Conservation (phyloP, 2,797 vertebrate genomes). For the Anisognathus igniventris region DNA sequence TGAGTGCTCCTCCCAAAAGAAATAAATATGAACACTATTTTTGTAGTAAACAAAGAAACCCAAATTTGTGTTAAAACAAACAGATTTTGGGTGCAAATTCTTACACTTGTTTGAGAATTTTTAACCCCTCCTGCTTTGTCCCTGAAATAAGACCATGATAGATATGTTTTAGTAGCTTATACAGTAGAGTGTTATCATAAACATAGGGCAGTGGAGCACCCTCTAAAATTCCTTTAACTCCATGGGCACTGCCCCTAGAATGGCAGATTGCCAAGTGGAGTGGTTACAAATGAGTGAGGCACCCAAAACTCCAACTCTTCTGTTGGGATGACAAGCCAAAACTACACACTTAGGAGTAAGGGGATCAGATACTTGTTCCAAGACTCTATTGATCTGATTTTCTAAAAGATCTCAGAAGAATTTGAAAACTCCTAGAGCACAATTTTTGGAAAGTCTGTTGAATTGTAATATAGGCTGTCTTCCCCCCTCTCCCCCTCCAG, state of each 20-base stretch:
- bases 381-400: neutral
- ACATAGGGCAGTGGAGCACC: neutral
- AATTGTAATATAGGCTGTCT: neutral
- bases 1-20: neutral
- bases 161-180: neutral
- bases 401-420: neutral
- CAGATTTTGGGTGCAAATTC: neutral
- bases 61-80: neutral
- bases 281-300: neutral
- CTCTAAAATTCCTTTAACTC: neutral
- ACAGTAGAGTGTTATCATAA: neutral
- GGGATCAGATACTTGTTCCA: neutral
- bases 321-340: neutral
- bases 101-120: neutral
- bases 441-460: neutral
- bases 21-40: neutral
- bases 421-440: neutral
- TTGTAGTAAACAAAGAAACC: neutral
- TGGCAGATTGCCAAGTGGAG: neutral
- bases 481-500: accelerated
- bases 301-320: neutral
- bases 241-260: neutral
- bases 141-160: neutral
- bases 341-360: neutral
- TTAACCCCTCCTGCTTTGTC: neutral